Evolutionary conservation across 64 coral and sea anemone species (phyloP), one percentile per base, ranked within the genome.

Genomic region (Cladopsammia gracilis): DNA sequence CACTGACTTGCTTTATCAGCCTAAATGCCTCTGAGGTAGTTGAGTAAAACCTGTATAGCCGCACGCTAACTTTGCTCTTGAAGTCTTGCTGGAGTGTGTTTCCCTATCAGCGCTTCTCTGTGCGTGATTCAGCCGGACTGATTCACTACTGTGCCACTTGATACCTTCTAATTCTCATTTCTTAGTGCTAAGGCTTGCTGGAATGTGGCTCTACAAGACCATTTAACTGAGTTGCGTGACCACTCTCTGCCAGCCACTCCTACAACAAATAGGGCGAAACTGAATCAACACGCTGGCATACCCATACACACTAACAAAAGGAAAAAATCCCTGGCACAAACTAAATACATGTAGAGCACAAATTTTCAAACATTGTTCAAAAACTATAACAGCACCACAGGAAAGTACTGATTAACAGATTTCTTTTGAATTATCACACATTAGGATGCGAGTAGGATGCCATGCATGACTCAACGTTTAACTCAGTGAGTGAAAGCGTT

Each of bases 161-260:
- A 45, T 49, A 49, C 6, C 13, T 64, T 20, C 19, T 64, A 13
- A 19, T 64, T 64, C 34, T 73, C 9, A n/a, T 49, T 75, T 20
- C 46, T 49, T 12, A 75, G 46, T 45, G 6, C 64, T 42, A 79
- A 43, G 77, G 59, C 24, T 79, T 62, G n/a, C 80, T 64, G 62
- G 62, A 51, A 11, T 90, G 89, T 20, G 70, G 81, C 15, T 94
- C 91, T 10, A 94, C 94, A 1, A 99, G 80, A 34, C 98, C 98
- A 25, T 99, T 96, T 8, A 99, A 58, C 44, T 99, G 98, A 72
- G 88, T 93, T 10, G 92, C 83, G 48, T 96, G 92, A 9, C 94
- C 92, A 46, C 91, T 96, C 5, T 99, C 98, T 10, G 98, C 71
- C 56, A 99, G 60, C 98, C 98, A 99, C 57, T 96, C 98, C 98